Conservation (phyloP, 2,797 vertebrate species). For the Coregonus ussuriensis region DNA sequence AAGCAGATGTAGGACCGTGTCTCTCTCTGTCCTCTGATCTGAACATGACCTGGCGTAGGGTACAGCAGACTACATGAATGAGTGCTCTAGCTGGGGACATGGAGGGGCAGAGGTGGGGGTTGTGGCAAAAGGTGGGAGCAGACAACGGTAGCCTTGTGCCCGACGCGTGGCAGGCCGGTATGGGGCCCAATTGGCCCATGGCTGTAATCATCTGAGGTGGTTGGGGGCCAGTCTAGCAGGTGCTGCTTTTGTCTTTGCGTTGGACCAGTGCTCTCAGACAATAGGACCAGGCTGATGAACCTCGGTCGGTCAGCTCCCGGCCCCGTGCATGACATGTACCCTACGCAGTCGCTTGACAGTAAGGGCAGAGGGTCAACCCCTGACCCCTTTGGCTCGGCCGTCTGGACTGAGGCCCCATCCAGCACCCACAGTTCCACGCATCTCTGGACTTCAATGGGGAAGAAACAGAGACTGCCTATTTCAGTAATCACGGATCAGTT, state of each 20-base stretch:
- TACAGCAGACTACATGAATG: not conserved
- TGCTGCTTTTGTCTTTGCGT: slow-evolving; percentile 7
- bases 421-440: not conserved
- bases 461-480: not conserved
- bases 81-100: not conserved
- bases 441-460: not conserved
- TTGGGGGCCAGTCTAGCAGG: slow-evolving; percentile 5
- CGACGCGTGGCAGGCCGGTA: slow-evolving; percentile 69
- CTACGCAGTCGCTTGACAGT: not conserved
- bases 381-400: not conserved
- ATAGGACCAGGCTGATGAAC: slow-evolving; percentile 8
- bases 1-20: slow-evolving; percentile 6
- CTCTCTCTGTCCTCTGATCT: not conserved
- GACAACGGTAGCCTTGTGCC: slow-evolving; percentile 75
- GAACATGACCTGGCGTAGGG: not conserved
- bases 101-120: not conserved
- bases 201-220: slow-evolving; percentile 41
- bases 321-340: not conserved
- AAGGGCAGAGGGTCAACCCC: not conserved
- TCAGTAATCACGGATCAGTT: not conserved
- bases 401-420: not conserved
- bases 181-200: slow-evolving; percentile 58
- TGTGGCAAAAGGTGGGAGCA: not conserved
- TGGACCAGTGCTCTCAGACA: not conserved
- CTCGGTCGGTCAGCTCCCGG: not conserved